A percentile compares a stretch with the other conserved stretches of the same genome.
Conservation (phyloP, 1,140 invertebrate species). For the Meloidogyne chitwoodi region DNA sequence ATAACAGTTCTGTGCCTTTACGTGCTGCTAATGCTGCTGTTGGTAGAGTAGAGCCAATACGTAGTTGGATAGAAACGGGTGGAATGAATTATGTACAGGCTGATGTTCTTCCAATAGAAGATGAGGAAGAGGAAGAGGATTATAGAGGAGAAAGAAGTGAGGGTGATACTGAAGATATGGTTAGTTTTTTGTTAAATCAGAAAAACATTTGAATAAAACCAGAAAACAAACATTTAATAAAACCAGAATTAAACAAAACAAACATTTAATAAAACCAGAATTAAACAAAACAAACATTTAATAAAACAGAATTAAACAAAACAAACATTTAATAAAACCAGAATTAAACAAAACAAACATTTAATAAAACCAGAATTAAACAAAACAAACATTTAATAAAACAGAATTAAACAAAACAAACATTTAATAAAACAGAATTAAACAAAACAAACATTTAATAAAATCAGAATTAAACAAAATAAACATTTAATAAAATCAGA, state of each 20-base stretch:
- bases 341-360: too few species aligned
- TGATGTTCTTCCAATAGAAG: constrained; percentile 21
- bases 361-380: neutral
- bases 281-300: too few species aligned
- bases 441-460: neutral
- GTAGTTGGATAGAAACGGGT: constrained; percentile 33
- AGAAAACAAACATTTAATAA: neutral
- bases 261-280: too few species aligned
- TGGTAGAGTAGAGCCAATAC: constrained; percentile 12
- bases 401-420: neutral
- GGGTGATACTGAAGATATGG: neutral
- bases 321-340: too few species aligned
- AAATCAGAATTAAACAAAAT: neutral
- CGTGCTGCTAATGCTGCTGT: neutral
- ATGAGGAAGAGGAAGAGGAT: constrained; percentile 30
- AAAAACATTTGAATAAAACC: too few species aligned
- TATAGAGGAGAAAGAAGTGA: neutral
- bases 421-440: neutral
- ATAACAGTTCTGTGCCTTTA: neutral
- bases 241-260: neutral
- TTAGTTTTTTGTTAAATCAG: neutral
- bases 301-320: too few species aligned
- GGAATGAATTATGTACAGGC: constrained; percentile 40
- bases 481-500: neutral
- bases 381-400: neutral